Evolutionary conservation across 2,113 vertebrate genomes (phyloP).

Genomic region (Gavia stellata): DNA sequence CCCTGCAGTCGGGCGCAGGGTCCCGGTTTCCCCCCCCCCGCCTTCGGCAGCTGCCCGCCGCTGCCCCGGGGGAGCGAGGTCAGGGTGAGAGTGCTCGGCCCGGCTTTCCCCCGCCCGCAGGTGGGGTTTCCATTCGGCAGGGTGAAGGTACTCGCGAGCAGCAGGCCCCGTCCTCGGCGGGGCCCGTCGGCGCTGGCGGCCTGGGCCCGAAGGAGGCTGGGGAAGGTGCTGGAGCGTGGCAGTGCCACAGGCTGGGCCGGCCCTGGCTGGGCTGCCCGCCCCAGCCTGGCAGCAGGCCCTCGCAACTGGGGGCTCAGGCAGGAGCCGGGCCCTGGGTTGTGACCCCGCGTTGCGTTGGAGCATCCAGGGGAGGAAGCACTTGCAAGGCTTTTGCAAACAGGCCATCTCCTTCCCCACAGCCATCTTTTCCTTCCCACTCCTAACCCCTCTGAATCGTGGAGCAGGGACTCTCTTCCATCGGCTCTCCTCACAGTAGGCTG

Average conservation of each 20-base stretch:
- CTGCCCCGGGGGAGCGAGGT: background rate
- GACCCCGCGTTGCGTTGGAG: background rate
- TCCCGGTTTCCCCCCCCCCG: too few species aligned
- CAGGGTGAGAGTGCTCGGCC: too few species aligned
- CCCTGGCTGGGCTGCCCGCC: background rate
- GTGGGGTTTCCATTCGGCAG: too few species aligned
- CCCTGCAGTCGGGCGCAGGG: background rate
- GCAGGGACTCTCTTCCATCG: too few species aligned
- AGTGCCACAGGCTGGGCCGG: background rate
- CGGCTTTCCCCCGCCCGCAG: background rate
- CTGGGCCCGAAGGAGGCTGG: background rate
- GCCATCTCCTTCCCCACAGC: fast-evolving
- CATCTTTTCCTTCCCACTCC: background rate
- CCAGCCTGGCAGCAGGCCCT: background rate
- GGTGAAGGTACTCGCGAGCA: background rate
- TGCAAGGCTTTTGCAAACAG: background rate
- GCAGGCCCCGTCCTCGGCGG: too few species aligned
- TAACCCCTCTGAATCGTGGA: fast-evolving
- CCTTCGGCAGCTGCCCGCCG: background rate
- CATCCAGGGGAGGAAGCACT: background rate
- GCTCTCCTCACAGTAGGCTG: background rate
- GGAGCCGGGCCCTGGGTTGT: background rate
- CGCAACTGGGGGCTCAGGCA: fast-evolving
- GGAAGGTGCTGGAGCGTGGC: background rate
- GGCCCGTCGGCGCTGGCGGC: background rate